A percentile compares a stretch with the other conserved stretches of the same genome.
phyloP scores from a whole-genome alignment of 35 echinoderm and acorn worm species.

The Heliocidaris erythrogramma region DNA sequence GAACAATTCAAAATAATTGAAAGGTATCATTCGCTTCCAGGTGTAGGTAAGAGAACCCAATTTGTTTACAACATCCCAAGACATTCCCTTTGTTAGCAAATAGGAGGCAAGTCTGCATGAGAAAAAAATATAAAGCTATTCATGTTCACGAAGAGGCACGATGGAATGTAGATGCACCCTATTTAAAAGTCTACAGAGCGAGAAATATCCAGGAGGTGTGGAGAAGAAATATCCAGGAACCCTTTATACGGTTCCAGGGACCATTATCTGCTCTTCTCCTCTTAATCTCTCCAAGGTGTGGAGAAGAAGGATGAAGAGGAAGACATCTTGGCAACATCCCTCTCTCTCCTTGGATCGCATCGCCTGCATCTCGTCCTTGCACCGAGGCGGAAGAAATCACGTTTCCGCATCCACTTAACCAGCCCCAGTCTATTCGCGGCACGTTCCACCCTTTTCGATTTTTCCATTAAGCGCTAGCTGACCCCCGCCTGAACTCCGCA shows the following conservation, averaged over 20 bases:
- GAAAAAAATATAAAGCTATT: not conserved
- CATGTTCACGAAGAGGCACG: not conserved
- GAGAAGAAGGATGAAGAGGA: not conserved
- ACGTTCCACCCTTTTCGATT: conserved; percentile 23
- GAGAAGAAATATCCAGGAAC: not conserved
- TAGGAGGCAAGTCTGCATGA: not conserved
- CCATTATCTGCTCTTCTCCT: not conserved
- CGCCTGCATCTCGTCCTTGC: conserved; percentile 6
- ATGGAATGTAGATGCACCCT: not conserved
- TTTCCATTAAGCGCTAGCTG: conserved; percentile 21
- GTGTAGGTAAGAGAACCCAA: too few relatives aligned
- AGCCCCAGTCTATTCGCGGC: conserved; percentile 14
- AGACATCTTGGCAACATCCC: not conserved
- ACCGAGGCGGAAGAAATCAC: not conserved
- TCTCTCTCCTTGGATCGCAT: not conserved
- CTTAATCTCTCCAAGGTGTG: conserved; percentile 9
- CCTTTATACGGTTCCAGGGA: not conserved
- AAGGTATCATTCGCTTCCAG: too few relatives aligned
- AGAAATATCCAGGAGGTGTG: not conserved
- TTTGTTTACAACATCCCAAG: not conserved
- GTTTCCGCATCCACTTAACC: conserved; percentile 15
- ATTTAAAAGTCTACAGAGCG: not conserved
- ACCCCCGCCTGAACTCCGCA: not conserved
- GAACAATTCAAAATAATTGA: too few relatives aligned
- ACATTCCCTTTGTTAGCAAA: not conserved